Conservation (phyloP, 2,888 invertebrate genomes). For the Drosophila putrida region DNA sequence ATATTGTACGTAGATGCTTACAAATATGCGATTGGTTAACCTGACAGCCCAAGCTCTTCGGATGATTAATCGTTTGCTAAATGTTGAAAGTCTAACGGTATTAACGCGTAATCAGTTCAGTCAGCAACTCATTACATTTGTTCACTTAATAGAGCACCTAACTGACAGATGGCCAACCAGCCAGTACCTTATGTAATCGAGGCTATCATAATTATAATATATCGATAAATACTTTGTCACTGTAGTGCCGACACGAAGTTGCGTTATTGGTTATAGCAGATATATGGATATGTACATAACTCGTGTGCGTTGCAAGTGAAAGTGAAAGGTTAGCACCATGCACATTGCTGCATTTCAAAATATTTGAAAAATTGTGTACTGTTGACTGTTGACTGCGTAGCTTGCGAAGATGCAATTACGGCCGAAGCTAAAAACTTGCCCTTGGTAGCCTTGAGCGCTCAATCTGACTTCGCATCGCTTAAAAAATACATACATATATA, state of each 20-base stretch:
- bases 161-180: constrained; percentile 25
- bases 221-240: constrained; percentile 51
- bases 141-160: constrained; percentile 59
- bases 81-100: constrained; percentile 38
- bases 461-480: constrained; percentile 11
- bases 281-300: not conserved
- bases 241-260: constrained; percentile 4
- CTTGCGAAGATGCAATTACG: constrained; percentile 20
- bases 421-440: constrained; percentile 19
- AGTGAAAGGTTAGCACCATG: constrained; percentile 61
- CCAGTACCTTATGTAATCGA: constrained; percentile 52
- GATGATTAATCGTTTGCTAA: constrained; percentile 48
- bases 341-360: constrained; percentile 29
- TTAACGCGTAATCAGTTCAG: constrained; percentile 47
- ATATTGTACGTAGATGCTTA: not conserved
- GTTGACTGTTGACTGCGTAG: constrained; percentile 6
- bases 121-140: constrained; percentile 50
- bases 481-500: constrained; percentile 25
- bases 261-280: constrained; percentile 5
- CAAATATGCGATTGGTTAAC: constrained; percentile 25
- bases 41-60: constrained; percentile 17
- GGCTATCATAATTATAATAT: constrained; percentile 27
- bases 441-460: constrained; percentile 49
- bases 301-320: constrained; percentile 47
- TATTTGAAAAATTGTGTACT: constrained; percentile 45